Conservation (phyloP, 2,113 vertebrate genomes). For the Apeltes quadracus region DNA sequence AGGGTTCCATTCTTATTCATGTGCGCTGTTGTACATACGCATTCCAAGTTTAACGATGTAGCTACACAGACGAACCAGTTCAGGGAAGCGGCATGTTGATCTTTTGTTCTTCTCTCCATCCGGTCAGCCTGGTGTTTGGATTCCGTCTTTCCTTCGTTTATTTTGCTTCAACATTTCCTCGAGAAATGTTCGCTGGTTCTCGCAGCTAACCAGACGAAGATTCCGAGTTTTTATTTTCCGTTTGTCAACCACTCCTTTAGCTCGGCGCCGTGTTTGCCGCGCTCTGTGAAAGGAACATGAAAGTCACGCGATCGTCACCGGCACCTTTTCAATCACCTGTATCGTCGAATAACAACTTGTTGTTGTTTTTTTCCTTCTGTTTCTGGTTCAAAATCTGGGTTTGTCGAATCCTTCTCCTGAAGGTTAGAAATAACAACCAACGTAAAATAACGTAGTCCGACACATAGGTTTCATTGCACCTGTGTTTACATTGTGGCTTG, state of each 20-base stretch:
- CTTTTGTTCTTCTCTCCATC: constrained; percentile 19
- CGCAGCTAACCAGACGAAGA: constrained; percentile 37
- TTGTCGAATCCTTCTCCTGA: neutral
- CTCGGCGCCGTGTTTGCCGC: constrained; percentile 19
- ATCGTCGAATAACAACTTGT: neutral
- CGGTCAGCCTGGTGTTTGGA: constrained; percentile 18
- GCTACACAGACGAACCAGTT: constrained; percentile 4
- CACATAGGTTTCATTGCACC: neutral
- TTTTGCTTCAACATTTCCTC: constrained; percentile 28
- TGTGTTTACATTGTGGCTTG: neutral
- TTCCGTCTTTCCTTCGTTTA: constrained; percentile 11
- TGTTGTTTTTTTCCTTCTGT: neutral
- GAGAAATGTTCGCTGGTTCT: constrained; percentile 36
- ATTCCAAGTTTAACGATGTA: constrained; percentile 16
- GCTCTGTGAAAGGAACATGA: too few relatives aligned
- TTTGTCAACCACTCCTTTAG: constrained; percentile 44
- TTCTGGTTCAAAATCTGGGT: neutral
- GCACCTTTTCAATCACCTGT: neutral
- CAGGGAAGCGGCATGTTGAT: neutral
- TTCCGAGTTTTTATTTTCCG: constrained; percentile 13
- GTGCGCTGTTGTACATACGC: neutral
- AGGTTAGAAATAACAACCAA: neutral
- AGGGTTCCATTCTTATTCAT: constrained; percentile 4
- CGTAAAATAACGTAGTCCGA: too few relatives aligned
- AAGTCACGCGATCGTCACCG: too few relatives aligned